These are phyloP conservation scores for Rallus limicola DNA, from an alignment of 2,113 vertebrate species.

Conservation along the genomic window DNA sequence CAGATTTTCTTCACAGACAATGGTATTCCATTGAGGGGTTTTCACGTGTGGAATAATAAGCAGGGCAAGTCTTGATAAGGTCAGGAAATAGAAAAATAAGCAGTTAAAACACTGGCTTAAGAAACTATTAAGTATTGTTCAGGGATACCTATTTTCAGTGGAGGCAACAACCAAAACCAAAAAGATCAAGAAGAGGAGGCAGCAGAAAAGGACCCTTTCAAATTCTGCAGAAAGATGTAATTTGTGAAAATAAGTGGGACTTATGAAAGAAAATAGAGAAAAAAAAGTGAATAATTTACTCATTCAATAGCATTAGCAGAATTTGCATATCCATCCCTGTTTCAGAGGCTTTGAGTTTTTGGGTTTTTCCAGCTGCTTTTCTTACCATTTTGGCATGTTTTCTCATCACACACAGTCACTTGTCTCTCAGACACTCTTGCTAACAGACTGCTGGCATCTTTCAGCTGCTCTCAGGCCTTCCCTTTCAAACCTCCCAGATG, in stretches of 20 bases:
- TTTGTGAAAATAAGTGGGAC: neutral
- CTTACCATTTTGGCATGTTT: slow-evolving; percentile 54
- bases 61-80: neutral
- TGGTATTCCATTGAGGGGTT: rapidly evolving
- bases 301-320: neutral
- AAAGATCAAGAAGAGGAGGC: neutral
- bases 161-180: neutral
- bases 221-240: neutral
- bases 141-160: neutral
- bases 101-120: neutral
- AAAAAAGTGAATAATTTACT: neutral
- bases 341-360: slow-evolving; percentile 23
- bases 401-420: slow-evolving; percentile 44
- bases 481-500: slow-evolving; percentile 72
- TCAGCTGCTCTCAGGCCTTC: slow-evolving; percentile 65
- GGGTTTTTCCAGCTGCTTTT: slow-evolving; percentile 62
- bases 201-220: neutral
- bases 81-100: neutral
- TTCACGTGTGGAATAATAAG: neutral
- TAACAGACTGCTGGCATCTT: slow-evolving; percentile 27
- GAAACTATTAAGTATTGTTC: neutral
- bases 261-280: neutral
- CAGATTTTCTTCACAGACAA: neutral
- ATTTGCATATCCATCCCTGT: slow-evolving; percentile 19
- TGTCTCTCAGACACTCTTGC: neutral